phyloP scores from a whole-genome alignment of 2,113 vertebrate species.

The Nanorana parkeri region DNA sequence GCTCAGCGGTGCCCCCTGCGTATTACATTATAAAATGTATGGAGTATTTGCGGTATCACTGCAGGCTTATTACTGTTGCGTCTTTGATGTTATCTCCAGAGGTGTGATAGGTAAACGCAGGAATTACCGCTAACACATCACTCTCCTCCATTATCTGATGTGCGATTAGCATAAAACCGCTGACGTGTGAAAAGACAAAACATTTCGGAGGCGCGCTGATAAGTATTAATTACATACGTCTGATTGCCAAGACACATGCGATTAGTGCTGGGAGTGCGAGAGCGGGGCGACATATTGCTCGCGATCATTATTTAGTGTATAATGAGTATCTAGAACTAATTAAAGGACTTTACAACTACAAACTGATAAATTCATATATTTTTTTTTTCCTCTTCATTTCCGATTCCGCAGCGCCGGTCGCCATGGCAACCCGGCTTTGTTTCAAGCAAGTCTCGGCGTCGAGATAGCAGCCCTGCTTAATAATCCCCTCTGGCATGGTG shows the following conservation, averaged over 20 bases:
- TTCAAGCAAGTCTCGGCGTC: slow-evolving; percentile 34
- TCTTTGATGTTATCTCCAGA: too few species aligned
- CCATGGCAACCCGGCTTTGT: slow-evolving; percentile 49
- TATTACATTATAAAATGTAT: too few species aligned
- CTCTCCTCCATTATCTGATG: background rate
- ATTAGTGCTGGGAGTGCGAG: background rate
- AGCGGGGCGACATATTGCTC: background rate
- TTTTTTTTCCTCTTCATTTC: slow-evolving; percentile 11
- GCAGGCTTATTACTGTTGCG: too few species aligned
- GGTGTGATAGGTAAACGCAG: too few species aligned
- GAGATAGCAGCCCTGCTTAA: slow-evolving; percentile 38
- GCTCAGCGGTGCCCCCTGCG: too few species aligned
- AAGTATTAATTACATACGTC: background rate
- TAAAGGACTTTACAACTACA: slow-evolving; percentile 35
- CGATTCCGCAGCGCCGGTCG: slow-evolving; percentile 36
- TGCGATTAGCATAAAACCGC: background rate
- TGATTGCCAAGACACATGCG: slow-evolving; percentile 6
- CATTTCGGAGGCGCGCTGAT: background rate
- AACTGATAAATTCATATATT: slow-evolving; percentile 46
- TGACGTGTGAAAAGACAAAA: background rate
- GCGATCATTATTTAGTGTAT: slow-evolving; percentile 15
- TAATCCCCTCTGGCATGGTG: slow-evolving; percentile 27
- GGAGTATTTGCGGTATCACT: too few species aligned
- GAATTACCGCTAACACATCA: too few species aligned
- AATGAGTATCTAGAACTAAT: slow-evolving; percentile 50